Evolutionary conservation across 2,113 vertebrate genomes (phyloP), one percentile per base, ranked within the genome.

Genomic region (Pampusana beccarii): DNA sequence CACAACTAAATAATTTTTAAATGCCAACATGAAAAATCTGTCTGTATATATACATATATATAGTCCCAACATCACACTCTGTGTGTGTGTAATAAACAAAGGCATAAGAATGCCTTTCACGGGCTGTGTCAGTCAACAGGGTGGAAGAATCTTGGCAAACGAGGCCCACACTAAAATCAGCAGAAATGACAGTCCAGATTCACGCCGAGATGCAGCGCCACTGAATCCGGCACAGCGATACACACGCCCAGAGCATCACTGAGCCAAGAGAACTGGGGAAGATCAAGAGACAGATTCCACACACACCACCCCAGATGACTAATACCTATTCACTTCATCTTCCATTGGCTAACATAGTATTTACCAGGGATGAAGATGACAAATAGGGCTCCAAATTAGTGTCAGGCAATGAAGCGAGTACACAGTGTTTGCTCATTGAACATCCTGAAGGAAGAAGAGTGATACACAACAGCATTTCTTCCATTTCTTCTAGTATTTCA

Each of bases 221-320:
- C 2, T 28, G 61, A 64, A 81, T 15, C n/a, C 0, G 0, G 53
- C 26, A 67, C 26, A 69, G 70, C 74, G 82, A 78, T 8, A 33
- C 60, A 66, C 40, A 13, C 0, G 0, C 48, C 34, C 58, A 67
- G 61, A 72, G 50, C 3, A 2, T 21, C 61, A 51, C 38, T 46
- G 58, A 78, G 44, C 44, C 70, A 34, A 40, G 44, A 44, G 26
- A 86, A 46, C 25, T 33, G 1, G 0, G 29, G n/a, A 82, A 79
- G 58, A 91, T 26, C 53, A 92, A 87, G 14, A 53, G 40, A 1
- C 70, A 81, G 50, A 54, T n/a, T 85, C 36, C 71, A 89, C 19
- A 61, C 50, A 69, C 78, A 46, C 29, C 64, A 58, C 20, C 40
- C 19, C 29, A 73, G 57, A 53, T 82, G 74, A 92, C 78, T 88